These are phyloP conservation scores for Xestia ashworthii DNA, from an alignment of 2,888 invertebrate genomes.

Conservation along the genomic window DNA sequence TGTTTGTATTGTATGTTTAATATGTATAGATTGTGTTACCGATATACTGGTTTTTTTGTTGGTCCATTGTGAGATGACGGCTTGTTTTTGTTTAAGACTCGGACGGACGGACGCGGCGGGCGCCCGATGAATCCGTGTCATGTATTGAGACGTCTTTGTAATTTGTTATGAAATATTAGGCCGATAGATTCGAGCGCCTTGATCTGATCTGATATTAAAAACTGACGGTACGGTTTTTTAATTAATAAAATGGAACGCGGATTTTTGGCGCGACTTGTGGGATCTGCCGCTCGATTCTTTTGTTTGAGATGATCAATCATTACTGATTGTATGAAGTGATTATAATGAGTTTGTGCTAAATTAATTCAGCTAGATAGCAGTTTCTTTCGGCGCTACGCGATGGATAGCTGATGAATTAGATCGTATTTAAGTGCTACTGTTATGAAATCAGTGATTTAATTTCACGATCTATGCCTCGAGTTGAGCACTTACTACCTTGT, in stretches of 20 bases:
- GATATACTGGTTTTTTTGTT: slow-evolving; percentile 87
- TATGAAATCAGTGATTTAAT: slow-evolving; percentile 7
- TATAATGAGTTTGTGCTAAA: slow-evolving; percentile 25
- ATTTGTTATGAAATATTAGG: slow-evolving; percentile 84
- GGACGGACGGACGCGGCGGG: slow-evolving; percentile 70
- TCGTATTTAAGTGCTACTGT: neutral
- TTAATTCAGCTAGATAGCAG: slow-evolving; percentile 3
- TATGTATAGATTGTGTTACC: slow-evolving; percentile 89
- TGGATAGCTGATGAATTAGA: neutral
- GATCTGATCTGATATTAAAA: slow-evolving; percentile 64
- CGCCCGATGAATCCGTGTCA: slow-evolving; percentile 74
- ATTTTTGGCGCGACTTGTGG: slow-evolving; percentile 49
- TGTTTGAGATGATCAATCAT: slow-evolving; percentile 39
- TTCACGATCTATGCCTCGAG: neutral
- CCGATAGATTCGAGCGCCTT: slow-evolving; percentile 68
- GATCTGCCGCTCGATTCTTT: slow-evolving; percentile 5
- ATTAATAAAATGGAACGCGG: slow-evolving; percentile 60
- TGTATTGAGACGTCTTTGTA: slow-evolving; percentile 81
- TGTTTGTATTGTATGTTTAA: slow-evolving; percentile 90
- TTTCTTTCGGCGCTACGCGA: slow-evolving; percentile 14
- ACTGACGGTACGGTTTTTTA: slow-evolving; percentile 53
- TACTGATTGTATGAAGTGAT: neutral
- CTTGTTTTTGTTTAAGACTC: slow-evolving; percentile 78
- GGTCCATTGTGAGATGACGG: slow-evolving; percentile 79
- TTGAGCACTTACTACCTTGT: neutral